A percentile compares a stretch with the other conserved stretches of the same genome.
Conservation (phyloP, 2,888 invertebrate species). For the Chironomus tentans region DNA sequence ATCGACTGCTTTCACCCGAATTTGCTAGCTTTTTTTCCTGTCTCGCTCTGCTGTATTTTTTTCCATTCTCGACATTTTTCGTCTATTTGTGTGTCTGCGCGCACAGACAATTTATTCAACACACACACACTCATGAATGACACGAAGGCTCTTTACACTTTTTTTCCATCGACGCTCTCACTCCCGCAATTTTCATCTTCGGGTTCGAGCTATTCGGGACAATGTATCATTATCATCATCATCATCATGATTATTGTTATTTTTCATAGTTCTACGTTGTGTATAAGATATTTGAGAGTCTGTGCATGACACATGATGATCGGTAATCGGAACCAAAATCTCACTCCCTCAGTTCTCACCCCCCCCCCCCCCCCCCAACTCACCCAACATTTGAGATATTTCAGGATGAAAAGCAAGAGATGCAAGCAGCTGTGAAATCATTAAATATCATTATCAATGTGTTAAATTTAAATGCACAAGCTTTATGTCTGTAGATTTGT, state of each 20-base stretch:
- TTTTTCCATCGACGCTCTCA: neutral
- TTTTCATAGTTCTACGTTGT: neutral
- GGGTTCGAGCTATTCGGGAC: neutral
- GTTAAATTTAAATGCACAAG: too few relatives aligned
- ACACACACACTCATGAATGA: too few relatives aligned
- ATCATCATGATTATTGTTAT: neutral
- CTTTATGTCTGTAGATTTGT: too few relatives aligned
- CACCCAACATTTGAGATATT: too few relatives aligned
- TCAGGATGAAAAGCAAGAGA: too few relatives aligned
- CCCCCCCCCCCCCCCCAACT: too few relatives aligned
- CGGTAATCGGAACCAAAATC: too few relatives aligned
- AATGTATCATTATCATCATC: neutral
- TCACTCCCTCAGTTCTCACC: too few relatives aligned
- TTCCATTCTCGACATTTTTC: too few relatives aligned
- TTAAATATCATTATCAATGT: too few relatives aligned
- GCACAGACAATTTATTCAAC: neutral
- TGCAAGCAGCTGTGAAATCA: too few relatives aligned
- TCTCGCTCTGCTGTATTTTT: neutral
- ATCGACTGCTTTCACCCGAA: slow-evolving; percentile 36
- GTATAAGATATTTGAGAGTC: neutral
- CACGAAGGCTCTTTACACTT: neutral
- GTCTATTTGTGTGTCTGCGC: neutral
- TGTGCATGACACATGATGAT: neutral
- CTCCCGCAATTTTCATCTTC: neutral
- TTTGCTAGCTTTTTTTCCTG: neutral